Evolutionary conservation across 2,888 invertebrate genomes (phyloP).

Genomic region (Cryptosula pallasiana): DNA sequence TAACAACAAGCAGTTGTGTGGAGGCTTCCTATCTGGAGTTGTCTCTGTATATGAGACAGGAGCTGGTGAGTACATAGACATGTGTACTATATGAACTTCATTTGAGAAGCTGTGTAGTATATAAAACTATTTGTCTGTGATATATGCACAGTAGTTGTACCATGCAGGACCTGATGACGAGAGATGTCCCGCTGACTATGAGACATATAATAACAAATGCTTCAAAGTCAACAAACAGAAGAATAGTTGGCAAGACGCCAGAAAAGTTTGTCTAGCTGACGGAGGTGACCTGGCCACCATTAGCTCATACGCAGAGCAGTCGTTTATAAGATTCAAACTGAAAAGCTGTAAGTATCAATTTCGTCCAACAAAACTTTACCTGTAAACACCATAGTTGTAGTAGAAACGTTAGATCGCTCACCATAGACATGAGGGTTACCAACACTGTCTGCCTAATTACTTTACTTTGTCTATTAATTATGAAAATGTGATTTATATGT

Average conservation of each 20-base stretch:
- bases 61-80: not conserved
- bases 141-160: not conserved
- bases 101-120: no score
- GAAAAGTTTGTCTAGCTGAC: not conserved
- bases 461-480: no score
- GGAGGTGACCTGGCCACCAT: slow-evolving; percentile 23
- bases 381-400: not conserved
- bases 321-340: not conserved
- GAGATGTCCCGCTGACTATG: slow-evolving; percentile 2
- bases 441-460: no score
- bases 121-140: not conserved
- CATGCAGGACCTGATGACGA: slow-evolving; percentile 17
- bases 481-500: no score
- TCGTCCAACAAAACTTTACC: not conserved
- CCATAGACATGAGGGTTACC: no score
- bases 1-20: not conserved
- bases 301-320: slow-evolving; percentile 10
- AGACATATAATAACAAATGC: not conserved
- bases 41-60: slow-evolving; percentile 23
- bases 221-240: not conserved
- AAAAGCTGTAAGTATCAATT: not conserved
- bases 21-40: slow-evolving; percentile 6
- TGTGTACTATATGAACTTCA: no score
- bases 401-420: not conserved
- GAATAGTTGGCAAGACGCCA: slow-evolving; percentile 22